Evolutionary conservation across 2,888 invertebrate species (phyloP).

Genomic region (Latrodectus elegans): DNA sequence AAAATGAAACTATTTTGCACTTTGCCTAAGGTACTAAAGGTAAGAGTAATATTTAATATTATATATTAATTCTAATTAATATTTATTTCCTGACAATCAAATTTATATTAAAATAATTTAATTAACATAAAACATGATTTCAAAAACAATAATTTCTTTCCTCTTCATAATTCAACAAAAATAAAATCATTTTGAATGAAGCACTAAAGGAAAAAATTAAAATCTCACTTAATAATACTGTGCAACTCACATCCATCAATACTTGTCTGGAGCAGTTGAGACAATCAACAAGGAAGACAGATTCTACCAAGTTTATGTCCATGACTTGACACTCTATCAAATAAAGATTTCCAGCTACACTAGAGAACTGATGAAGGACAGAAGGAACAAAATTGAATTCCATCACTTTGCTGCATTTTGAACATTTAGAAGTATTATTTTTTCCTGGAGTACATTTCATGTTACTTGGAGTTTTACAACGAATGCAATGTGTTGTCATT

Average conservation of each 20-base stretch:
- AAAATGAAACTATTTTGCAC: not conserved
- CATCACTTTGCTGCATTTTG: constrained; percentile 73
- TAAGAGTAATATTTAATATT: too few species aligned
- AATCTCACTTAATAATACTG: too few species aligned
- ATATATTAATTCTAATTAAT: too few species aligned
- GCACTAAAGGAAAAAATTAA: too few species aligned
- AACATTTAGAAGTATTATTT: constrained; percentile 72
- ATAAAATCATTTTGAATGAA: not conserved
- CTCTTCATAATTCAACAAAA: too few species aligned
- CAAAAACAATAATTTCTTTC: not conserved
- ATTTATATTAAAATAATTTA: not conserved
- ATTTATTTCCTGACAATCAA: too few species aligned
- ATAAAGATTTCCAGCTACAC: constrained; percentile 75
- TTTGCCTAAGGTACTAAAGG: too few species aligned
- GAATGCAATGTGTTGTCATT: constrained; percentile 71
- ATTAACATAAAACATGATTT: not conserved
- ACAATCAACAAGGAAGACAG: constrained; percentile 73
- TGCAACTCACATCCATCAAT: constrained; percentile 73
- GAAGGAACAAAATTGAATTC: constrained; percentile 73
- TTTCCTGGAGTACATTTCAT: constrained; percentile 72
- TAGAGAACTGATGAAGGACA: constrained; percentile 74
- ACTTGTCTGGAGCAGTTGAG: constrained; percentile 74
- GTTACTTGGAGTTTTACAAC: constrained; percentile 72
- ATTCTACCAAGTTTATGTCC: constrained; percentile 75
- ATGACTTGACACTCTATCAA: constrained; percentile 74